Evolutionary conservation across 2,888 invertebrate species (phyloP).

Genomic region (Pantelozetes paolii): DNA sequence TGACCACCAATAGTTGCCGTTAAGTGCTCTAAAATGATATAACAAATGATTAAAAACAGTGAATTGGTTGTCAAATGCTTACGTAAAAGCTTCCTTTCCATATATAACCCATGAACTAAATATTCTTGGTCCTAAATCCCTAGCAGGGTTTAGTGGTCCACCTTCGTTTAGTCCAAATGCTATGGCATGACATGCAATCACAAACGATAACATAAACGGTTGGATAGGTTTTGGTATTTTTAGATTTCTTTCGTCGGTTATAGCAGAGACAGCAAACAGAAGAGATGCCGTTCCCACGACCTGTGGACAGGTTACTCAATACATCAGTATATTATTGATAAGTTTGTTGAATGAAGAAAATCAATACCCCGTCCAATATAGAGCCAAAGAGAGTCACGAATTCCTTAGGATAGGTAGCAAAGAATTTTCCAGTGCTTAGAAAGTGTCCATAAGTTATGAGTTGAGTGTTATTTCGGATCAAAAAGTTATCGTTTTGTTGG

Average conservation of each 20-base stretch:
- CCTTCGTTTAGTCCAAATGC: constrained; percentile 58
- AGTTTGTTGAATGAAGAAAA: neutral
- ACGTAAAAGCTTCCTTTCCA: constrained; percentile 54
- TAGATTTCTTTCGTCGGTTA: constrained; percentile 55
- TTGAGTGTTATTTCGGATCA: constrained; percentile 20
- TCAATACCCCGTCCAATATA: constrained; percentile 54
- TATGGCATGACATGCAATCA: constrained; percentile 54
- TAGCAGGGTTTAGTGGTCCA: constrained; percentile 59
- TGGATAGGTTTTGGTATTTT: constrained; percentile 52
- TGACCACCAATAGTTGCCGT: constrained; percentile 56
- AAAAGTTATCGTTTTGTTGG: neutral
- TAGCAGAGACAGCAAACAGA: constrained; percentile 54
- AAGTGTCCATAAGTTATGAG: neutral
- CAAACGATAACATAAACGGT: constrained; percentile 54
- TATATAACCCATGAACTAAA: constrained; percentile 56
- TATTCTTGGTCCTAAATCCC: constrained; percentile 58
- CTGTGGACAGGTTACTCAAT: constrained; percentile 48
- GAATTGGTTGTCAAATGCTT: constrained; percentile 40
- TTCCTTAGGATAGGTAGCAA: constrained; percentile 57
- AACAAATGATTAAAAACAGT: neutral
- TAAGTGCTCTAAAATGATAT: constrained; percentile 43
- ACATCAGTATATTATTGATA: neutral
- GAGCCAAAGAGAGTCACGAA: constrained; percentile 54
- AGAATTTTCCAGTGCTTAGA: constrained; percentile 56
- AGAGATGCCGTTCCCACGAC: constrained; percentile 55